These are phyloP conservation scores for Mionectes olivaceus DNA, from an alignment of 2,797 vertebrate genomes.

Conservation along the genomic window DNA sequence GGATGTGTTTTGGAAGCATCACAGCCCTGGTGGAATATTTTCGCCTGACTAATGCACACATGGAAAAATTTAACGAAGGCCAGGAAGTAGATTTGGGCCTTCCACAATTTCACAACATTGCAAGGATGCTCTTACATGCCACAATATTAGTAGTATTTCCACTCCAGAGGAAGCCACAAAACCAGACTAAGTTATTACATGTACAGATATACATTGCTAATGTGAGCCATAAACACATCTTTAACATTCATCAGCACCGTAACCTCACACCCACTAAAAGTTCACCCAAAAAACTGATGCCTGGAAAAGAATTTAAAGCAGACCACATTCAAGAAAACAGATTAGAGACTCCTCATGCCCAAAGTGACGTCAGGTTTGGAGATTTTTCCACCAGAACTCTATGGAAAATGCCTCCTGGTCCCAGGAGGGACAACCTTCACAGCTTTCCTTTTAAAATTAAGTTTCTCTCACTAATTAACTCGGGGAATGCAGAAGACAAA, in stretches of 20 bases:
- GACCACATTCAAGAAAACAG: not conserved
- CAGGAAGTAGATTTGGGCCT: not conserved
- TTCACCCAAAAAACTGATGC: not conserved
- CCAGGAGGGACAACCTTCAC: not conserved
- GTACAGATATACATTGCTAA: not conserved
- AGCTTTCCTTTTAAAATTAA: not conserved
- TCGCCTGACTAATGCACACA: not conserved
- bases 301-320: not conserved
- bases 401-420: not conserved
- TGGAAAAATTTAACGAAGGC: not conserved
- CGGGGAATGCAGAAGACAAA: not conserved
- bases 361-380: not conserved
- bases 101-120: not conserved
- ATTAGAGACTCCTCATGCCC: not conserved
- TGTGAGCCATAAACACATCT: constrained; percentile 12
- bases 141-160: not conserved
- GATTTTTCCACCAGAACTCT: not conserved
- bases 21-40: not conserved
- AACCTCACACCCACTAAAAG: not conserved
- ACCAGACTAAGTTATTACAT: not conserved
- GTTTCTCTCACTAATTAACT: not conserved
- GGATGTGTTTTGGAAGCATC: not conserved
- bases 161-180: not conserved
- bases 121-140: not conserved
- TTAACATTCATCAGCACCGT: not conserved